These are phyloP conservation scores for Tenthredo notha DNA, from an alignment of 2,888 invertebrate genomes.

Conservation along the genomic window DNA sequence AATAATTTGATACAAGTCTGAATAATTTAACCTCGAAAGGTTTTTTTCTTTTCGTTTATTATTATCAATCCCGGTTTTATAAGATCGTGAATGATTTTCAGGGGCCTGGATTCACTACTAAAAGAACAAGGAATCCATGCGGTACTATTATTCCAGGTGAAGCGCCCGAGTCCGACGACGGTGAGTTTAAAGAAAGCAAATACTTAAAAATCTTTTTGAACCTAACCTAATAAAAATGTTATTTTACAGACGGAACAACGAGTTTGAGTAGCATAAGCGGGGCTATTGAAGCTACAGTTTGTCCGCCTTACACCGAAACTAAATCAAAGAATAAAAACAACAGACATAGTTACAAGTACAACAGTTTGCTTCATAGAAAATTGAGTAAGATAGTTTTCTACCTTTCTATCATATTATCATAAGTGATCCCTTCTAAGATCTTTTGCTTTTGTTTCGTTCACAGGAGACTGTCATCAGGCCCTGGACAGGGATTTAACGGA, in stretches of 20 bases:
- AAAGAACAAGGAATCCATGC: slow-evolving; percentile 68
- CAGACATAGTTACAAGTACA: slow-evolving; percentile 73
- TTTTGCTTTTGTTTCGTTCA: too few relatives aligned
- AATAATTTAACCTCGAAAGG: neutral
- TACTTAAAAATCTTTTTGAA: neutral
- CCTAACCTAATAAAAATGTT: neutral
- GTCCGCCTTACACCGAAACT: slow-evolving; percentile 70
- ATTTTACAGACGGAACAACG: slow-evolving; percentile 67
- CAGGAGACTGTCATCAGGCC: slow-evolving; percentile 75
- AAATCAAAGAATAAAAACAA: slow-evolving; percentile 68
- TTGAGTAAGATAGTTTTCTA: too few relatives aligned
- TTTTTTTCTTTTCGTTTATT: too few relatives aligned
- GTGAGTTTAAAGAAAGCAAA: slow-evolving; percentile 59
- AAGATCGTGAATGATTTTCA: slow-evolving; percentile 54
- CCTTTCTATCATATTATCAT: too few relatives aligned
- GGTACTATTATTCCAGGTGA: slow-evolving; percentile 76
- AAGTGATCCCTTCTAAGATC: too few relatives aligned
- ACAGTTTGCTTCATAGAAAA: slow-evolving; percentile 76
- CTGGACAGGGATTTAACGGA: slow-evolving; percentile 71
- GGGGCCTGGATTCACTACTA: slow-evolving; percentile 69
- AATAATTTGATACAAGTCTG: neutral
- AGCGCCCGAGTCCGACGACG: slow-evolving; percentile 76
- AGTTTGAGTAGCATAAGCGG: slow-evolving; percentile 73
- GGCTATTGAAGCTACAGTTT: slow-evolving; percentile 71
- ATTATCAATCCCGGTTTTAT: neutral